Conservation (phyloP, 2,797 vertebrate species). For the Eulemur coronatus region DNA sequence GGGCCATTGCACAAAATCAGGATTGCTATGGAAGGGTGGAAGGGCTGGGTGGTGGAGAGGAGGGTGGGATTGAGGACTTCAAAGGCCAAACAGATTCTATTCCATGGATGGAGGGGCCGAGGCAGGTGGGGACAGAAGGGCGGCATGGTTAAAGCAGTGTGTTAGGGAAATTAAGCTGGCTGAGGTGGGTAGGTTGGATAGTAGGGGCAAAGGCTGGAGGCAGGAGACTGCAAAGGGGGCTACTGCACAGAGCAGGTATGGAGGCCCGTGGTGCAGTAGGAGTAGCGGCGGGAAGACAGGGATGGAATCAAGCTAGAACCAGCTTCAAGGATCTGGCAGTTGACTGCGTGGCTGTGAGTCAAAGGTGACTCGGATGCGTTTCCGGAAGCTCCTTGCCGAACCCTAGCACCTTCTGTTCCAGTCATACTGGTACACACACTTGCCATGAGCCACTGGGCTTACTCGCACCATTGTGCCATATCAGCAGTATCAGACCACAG, state of each 20-base stretch:
- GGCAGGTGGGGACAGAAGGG: neutral
- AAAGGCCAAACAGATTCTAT: neutral
- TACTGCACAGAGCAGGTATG: neutral
- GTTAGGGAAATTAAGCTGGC: neutral
- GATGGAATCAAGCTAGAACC: neutral
- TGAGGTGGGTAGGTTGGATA: too few relatives aligned
- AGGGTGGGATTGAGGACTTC: neutral
- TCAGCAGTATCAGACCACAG: neutral
- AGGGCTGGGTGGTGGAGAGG: too few relatives aligned
- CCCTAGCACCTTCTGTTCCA: neutral
- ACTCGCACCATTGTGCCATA: fast-evolving
- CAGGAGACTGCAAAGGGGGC: neutral
- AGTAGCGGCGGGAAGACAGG: neutral
- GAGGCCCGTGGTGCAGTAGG: neutral
- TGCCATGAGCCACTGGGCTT: neutral
- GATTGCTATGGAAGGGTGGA: neutral
- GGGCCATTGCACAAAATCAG: neutral
- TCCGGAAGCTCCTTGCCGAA: neutral
- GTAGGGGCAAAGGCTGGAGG: neutral
- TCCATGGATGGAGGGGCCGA: neutral
- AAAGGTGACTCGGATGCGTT: neutral
- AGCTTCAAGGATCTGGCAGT: neutral
- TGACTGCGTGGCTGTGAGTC: neutral
- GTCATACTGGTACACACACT: neutral
- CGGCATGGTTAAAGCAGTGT: neutral